Conservation (phyloP, 2,797 vertebrate species). For the Microchirus variegatus region DNA sequence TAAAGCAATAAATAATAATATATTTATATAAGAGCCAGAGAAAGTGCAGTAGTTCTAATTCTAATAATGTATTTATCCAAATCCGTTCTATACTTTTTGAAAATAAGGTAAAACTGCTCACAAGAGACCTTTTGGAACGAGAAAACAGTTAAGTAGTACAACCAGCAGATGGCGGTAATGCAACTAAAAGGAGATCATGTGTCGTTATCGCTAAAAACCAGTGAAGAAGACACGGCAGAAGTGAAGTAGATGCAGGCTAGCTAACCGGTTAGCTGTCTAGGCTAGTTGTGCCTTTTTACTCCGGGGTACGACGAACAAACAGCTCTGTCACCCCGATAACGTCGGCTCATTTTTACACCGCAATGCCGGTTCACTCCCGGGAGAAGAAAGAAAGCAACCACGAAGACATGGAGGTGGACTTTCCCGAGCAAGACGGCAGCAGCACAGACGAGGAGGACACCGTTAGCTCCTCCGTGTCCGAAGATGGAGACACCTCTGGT, state of each 20-base stretch:
- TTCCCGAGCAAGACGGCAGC: conserved; percentile 93
- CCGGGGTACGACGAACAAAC: background rate
- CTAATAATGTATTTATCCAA: too few species aligned
- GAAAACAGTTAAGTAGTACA: background rate
- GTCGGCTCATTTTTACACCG: conserved; percentile 5
- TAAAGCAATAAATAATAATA: too few species aligned
- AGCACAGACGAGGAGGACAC: conserved; percentile 97
- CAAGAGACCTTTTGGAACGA: too few species aligned
- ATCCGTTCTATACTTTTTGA: too few species aligned
- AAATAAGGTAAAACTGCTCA: too few species aligned
- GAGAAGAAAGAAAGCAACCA: conserved; percentile 96
- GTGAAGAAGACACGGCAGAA: conserved; percentile 3
- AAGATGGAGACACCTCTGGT: conserved; percentile 98
- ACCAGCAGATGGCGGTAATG: background rate
- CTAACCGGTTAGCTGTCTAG: conserved; percentile 69
- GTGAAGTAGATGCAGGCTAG: conserved; percentile 59
- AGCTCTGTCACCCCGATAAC: conserved; percentile 4
- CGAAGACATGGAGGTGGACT: conserved; percentile 98
- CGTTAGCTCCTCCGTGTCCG: conserved; percentile 94
- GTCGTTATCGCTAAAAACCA: too few species aligned
- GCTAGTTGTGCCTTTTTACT: conserved; percentile 25
- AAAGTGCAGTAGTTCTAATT: too few species aligned
- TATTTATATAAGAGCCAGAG: too few species aligned
- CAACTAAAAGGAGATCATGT: background rate
- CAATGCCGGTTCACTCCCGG: conserved; percentile 93